A percentile compares a stretch with the other conserved stretches of the same genome.
phyloP scores from a whole-genome alignment of 2,113 vertebrate genomes.

The Podarcis cretensis region DNA sequence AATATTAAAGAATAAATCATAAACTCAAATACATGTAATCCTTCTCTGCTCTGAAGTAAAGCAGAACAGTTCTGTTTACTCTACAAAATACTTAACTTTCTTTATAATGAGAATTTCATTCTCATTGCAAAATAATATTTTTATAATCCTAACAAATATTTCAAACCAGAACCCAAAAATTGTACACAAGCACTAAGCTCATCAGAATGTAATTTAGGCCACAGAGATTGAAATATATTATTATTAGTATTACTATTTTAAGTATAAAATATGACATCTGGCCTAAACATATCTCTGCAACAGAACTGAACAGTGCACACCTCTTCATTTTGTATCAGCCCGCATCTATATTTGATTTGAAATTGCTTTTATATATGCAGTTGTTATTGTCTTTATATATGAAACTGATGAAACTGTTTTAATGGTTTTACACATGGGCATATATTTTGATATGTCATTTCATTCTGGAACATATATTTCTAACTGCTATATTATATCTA shows the following conservation, averaged over 20 bases:
- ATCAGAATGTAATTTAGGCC: slow-evolving; percentile 23
- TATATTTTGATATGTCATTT: too few species aligned
- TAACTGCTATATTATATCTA: too few species aligned
- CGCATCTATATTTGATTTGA: neutral
- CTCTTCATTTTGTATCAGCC: neutral
- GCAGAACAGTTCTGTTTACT: slow-evolving; percentile 50
- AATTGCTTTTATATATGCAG: too few species aligned
- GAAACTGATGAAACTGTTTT: too few species aligned
- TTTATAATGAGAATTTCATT: slow-evolving; percentile 57
- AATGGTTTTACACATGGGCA: too few species aligned
- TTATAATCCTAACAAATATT: slow-evolving; percentile 44
- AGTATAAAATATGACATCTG: neutral
- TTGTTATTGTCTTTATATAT: too few species aligned
- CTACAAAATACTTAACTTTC: slow-evolving; percentile 49
- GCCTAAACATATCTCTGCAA: neutral
- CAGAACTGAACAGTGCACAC: neutral
- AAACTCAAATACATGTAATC: slow-evolving; percentile 53
- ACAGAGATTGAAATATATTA: too few species aligned
- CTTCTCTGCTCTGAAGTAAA: slow-evolving; percentile 40
- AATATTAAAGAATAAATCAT: slow-evolving; percentile 49
- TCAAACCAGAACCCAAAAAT: slow-evolving; percentile 35
- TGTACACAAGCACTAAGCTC: slow-evolving; percentile 29
- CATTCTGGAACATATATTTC: too few species aligned
- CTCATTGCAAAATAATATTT: slow-evolving; percentile 34
- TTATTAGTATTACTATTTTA: neutral